Evolutionary conservation across 2,113 vertebrate species (phyloP).

Genomic region (Sciurus niger): DNA sequence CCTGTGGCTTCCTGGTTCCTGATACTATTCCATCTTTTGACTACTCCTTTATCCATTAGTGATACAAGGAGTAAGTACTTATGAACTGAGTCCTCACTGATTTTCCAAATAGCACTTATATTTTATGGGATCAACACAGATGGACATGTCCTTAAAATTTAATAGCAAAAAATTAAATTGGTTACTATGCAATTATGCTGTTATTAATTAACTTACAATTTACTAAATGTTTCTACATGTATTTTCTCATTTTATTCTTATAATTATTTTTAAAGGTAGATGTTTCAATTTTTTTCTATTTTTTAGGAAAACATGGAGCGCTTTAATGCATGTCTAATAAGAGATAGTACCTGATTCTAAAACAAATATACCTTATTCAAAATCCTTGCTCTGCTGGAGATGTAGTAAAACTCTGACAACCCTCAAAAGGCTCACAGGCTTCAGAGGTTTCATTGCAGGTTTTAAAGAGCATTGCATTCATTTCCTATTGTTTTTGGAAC

Average conservation of each 20-base stretch:
- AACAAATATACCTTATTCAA: neutral
- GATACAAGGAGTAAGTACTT: neutral
- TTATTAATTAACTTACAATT: no score
- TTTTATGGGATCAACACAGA: neutral
- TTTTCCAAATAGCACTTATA: neutral
- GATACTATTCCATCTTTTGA: neutral
- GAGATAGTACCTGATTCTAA: neutral
- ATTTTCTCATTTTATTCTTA: constrained; percentile 37
- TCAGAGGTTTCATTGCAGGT: neutral
- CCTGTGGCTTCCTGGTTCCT: neutral
- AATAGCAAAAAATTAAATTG: neutral
- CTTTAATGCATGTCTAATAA: neutral
- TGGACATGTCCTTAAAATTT: neutral
- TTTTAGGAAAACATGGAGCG: neutral
- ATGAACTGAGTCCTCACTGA: neutral
- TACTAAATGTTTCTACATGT: neutral
- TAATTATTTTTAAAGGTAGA: neutral
- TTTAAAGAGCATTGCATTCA: neutral
- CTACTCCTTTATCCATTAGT: neutral
- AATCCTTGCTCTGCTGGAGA: neutral
- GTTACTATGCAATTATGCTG: neutral
- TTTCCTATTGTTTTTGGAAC: neutral
- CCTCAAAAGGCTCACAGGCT: neutral
- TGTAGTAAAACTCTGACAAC: neutral
- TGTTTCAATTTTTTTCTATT: neutral